A percentile compares a stretch with the other conserved stretches of the same genome.
These are phyloP conservation scores for Diarsia dahlii DNA, from an alignment of 2,888 invertebrate species.

Conservation along the genomic window DNA sequence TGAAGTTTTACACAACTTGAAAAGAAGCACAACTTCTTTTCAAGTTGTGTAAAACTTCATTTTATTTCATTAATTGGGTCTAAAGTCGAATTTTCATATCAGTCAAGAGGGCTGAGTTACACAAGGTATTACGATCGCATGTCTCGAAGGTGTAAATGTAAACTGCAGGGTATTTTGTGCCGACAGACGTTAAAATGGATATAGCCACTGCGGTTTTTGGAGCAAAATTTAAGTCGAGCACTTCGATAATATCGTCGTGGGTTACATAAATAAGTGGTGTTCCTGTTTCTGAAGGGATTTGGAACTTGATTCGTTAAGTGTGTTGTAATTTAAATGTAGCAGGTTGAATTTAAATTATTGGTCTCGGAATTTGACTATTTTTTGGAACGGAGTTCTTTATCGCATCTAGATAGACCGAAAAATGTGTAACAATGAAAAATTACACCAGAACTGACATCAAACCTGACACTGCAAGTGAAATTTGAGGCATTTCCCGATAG, in stretches of 20 bases:
- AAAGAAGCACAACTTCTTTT: no score
- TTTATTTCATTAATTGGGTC: constrained; percentile 51
- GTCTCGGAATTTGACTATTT: background rate
- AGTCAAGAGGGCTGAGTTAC: constrained; percentile 63
- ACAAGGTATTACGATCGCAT: constrained; percentile 68
- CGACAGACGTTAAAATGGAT: constrained; percentile 62
- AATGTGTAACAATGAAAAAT: no score
- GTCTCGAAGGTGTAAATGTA: constrained; percentile 70
- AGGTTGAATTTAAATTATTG: background rate
- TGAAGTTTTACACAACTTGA: no score
- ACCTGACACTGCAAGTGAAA: no score
- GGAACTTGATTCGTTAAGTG: constrained; percentile 23
- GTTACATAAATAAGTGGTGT: constrained; percentile 44
- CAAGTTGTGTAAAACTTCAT: background rate
- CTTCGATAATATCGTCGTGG: constrained; percentile 37
- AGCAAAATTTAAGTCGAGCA: constrained; percentile 64
- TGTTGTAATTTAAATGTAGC: constrained; percentile 19
- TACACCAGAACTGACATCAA: no score
- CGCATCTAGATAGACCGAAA: no score
- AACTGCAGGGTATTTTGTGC: constrained; percentile 66
- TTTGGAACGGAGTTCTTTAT: no score
- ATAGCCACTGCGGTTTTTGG: constrained; percentile 61
- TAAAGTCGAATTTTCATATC: constrained; percentile 66
- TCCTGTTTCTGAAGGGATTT: constrained; percentile 30
- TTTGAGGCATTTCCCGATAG: no score